Evolutionary conservation across 2,797 vertebrate genomes (phyloP).

Genomic region (Clarias fuscus): DNA sequence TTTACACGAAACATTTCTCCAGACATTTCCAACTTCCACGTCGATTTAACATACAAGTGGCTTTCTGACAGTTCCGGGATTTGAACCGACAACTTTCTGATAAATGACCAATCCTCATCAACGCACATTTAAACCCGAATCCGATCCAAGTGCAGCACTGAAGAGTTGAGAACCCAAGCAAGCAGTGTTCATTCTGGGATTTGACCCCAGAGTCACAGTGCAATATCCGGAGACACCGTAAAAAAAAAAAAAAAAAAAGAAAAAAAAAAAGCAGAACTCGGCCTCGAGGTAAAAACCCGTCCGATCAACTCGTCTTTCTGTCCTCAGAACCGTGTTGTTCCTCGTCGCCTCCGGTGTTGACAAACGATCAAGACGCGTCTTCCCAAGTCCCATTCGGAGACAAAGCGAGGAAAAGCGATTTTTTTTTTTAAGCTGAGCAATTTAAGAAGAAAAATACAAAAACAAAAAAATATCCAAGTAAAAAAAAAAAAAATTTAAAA

Average conservation of each 20-base stretch:
- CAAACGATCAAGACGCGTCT: constrained; percentile 61
- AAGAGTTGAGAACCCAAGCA: not conserved
- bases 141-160: not conserved
- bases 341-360: constrained; percentile 45
- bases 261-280: not conserved
- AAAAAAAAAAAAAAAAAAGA: not conserved
- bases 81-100: not conserved
- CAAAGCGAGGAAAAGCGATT: constrained; percentile 31
- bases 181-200: not conserved
- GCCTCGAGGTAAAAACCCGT: constrained; percentile 16
- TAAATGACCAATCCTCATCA: not conserved
- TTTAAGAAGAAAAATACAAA: constrained; percentile 46
- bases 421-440: constrained; percentile 15
- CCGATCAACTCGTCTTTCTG: not conserved
- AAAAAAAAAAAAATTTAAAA: constrained; percentile 27
- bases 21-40: not conserved
- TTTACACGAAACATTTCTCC: not conserved
- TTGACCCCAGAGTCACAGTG: constrained; percentile 36
- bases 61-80: constrained; percentile 4
- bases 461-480: constrained; percentile 59
- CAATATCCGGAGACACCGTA: constrained; percentile 12
- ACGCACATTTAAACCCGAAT: not conserved
- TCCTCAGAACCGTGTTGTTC: not conserved
- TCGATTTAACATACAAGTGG: not conserved
- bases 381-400: constrained; percentile 66